Percentiles rank a stretch among this genome's conserved stretches.
Conservation (phyloP, 2,888 invertebrate genomes). For the Heliconius erato region DNA sequence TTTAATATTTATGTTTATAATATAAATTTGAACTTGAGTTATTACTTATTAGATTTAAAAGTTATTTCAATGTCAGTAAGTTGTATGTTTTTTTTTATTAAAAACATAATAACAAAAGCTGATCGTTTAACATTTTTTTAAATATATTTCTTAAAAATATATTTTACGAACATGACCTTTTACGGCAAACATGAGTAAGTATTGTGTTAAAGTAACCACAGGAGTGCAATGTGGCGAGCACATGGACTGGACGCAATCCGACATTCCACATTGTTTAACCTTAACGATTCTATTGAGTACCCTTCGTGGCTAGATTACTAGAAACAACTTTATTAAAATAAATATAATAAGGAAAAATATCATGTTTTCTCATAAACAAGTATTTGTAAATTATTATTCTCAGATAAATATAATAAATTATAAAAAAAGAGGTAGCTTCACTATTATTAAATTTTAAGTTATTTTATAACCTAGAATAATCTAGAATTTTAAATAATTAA, state of each 20-base stretch:
- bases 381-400: no score
- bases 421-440: no score
- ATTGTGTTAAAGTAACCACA: slow-evolving; percentile 54
- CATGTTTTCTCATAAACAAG: no score
- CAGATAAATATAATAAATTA: no score
- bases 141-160: background rate
- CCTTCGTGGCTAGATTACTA: slow-evolving; percentile 12
- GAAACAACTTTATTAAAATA: no score
- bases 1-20: background rate
- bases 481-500: background rate
- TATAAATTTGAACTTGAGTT: background rate
- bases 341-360: no score
- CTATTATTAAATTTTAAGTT: no score
- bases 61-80: background rate
- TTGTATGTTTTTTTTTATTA: background rate
- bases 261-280: slow-evolving; percentile 57
- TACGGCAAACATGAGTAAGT: slow-evolving; percentile 23
- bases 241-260: slow-evolving; percentile 64
- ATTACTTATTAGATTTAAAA: background rate
- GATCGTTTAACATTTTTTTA: background rate
- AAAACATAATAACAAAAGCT: background rate
- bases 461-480: no score
- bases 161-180: slow-evolving; percentile 5
- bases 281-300: slow-evolving; percentile 43
- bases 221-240: slow-evolving; percentile 75